Evolutionary conservation across 2,797 vertebrate species (phyloP).

Genomic region (Myripristis murdjan): DNA sequence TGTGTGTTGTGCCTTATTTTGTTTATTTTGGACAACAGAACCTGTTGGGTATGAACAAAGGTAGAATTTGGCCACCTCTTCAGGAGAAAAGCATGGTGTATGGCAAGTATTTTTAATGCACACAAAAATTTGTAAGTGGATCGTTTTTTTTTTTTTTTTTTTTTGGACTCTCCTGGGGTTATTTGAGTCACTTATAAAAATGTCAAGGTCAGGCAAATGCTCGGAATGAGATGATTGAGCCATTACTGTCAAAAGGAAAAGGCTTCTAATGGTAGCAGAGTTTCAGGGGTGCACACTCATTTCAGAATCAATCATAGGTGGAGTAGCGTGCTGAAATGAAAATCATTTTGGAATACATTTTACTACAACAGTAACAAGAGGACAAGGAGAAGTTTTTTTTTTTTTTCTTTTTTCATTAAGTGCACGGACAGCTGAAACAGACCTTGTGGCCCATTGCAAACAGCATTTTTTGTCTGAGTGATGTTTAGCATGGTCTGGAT

Average conservation of each 20-base stretch:
- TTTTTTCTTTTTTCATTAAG: conserved; percentile 47
- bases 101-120: conserved; percentile 64
- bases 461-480: conserved; percentile 73
- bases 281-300: conserved; percentile 60
- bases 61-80: conserved; percentile 49
- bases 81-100: conserved; percentile 58
- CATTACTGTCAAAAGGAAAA: conserved; percentile 77
- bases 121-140: conserved; percentile 60
- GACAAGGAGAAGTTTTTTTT: conserved; percentile 30
- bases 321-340: conserved; percentile 65
- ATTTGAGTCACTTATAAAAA: conserved; percentile 74
- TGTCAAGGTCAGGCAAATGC: conserved; percentile 67
- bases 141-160: conserved; percentile 63
- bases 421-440: conserved; percentile 68
- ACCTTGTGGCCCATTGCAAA: conserved; percentile 63
- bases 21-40: conserved; percentile 46
- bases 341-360: conserved; percentile 78
- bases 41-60: conserved; percentile 59
- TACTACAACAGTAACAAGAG: conserved; percentile 65
- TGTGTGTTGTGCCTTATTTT: conserved; percentile 33
- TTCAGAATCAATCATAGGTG: conserved; percentile 78
- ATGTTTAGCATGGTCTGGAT: conserved; percentile 66
- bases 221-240: conserved; percentile 68
- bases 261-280: conserved; percentile 63
- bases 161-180: conserved; percentile 54